These are phyloP conservation scores for Crotalus adamanteus DNA, from an alignment of 2,797 vertebrate species.

Conservation along the genomic window DNA sequence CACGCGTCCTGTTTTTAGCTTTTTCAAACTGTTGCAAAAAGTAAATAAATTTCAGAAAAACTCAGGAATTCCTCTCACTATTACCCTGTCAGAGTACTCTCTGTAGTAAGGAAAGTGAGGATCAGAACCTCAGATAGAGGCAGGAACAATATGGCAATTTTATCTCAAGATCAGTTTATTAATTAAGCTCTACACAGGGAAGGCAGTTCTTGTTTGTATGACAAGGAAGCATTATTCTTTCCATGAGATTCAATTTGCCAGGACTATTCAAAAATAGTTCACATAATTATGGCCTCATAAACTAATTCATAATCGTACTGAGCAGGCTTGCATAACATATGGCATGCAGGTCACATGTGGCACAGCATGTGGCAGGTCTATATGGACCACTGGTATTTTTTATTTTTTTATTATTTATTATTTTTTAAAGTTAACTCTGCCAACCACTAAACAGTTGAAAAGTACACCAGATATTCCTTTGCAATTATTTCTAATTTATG, in stretches of 20 bases:
- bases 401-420: background rate
- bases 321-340: background rate
- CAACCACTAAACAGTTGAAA: background rate
- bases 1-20: background rate
- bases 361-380: background rate
- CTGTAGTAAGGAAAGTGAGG: background rate
- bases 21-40: background rate
- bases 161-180: background rate
- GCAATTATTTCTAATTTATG: background rate
- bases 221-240: background rate
- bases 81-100: background rate
- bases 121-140: background rate
- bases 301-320: background rate
- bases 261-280: background rate
- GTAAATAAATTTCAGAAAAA: rapidly evolving
- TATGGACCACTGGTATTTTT: background rate
- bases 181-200: background rate
- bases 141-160: background rate
- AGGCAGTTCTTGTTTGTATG: background rate
- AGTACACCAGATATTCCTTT: background rate
- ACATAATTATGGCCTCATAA: background rate
- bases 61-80: background rate
- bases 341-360: background rate
- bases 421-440: background rate
- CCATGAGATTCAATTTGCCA: background rate